Conservation (phyloP, 2,113 vertebrate species). For the Eptesicus fuscus region DNA sequence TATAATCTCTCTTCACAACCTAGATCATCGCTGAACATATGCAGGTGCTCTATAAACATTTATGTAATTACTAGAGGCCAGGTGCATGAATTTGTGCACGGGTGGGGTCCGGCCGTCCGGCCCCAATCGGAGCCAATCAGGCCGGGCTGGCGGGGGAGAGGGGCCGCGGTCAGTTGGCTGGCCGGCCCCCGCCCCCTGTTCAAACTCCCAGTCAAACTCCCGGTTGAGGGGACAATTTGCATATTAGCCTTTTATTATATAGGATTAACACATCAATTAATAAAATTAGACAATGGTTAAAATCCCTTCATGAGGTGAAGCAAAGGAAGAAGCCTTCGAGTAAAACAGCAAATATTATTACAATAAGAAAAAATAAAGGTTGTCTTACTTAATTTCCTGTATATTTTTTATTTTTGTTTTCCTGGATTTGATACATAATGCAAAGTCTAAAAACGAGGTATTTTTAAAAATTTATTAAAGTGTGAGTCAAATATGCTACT, state of each 20-base stretch:
- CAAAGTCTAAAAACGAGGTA: not conserved
- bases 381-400: not conserved
- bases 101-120: no score
- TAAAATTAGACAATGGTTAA: not conserved
- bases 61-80: not conserved
- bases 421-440: not conserved
- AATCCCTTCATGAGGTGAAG: not conserved
- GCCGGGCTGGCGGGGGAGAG: no score
- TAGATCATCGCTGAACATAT: not conserved
- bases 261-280: not conserved
- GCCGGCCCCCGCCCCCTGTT: no score
- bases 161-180: no score
- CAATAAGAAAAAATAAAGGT: not conserved
- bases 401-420: not conserved
- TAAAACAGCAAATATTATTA: not conserved
- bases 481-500: not conserved
- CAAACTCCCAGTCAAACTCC: no score
- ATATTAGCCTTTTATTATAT: no score
- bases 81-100: no score
- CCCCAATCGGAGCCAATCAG: no score
- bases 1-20: not conserved
- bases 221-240: no score
- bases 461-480: not conserved
- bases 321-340: not conserved
- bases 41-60: not conserved